Evolutionary conservation across 2,888 invertebrate species (phyloP).

Genomic region (Serrognathus titanus): DNA sequence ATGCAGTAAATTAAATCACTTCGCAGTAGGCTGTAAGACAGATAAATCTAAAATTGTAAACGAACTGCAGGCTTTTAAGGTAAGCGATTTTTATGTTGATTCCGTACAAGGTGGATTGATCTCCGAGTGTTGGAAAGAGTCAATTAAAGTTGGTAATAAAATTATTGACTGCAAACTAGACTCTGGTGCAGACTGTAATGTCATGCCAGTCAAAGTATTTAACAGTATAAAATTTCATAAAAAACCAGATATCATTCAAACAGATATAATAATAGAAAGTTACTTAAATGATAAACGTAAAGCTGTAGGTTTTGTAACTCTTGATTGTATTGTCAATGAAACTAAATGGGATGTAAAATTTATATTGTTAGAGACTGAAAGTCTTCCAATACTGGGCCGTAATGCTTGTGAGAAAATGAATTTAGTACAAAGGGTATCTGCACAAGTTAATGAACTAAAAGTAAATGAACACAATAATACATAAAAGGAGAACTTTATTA

Average conservation of each 20-base stretch:
- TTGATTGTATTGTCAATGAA: no score
- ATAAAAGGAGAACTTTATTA: background rate
- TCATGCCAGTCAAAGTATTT: background rate
- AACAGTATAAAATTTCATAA: background rate
- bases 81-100: no score
- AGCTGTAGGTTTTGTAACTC: no score
- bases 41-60: no score
- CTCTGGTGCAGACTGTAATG: constrained; percentile 3
- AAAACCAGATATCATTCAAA: background rate
- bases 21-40: no score
- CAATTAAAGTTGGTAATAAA: background rate
- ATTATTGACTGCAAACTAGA: constrained; percentile 1
- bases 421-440: background rate
- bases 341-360: background rate
- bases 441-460: background rate
- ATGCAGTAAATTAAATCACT: no score
- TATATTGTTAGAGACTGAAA: constrained; percentile 1
- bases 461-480: background rate
- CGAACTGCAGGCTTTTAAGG: no score
- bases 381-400: background rate
- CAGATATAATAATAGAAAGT: background rate
- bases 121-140: background rate
- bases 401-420: background rate
- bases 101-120: no score
- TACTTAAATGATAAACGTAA: no score